Evolutionary conservation across 2,113 vertebrate species (phyloP), one percentile per base, ranked within the genome.

Genomic region (Pangasianodon gigas): DNA sequence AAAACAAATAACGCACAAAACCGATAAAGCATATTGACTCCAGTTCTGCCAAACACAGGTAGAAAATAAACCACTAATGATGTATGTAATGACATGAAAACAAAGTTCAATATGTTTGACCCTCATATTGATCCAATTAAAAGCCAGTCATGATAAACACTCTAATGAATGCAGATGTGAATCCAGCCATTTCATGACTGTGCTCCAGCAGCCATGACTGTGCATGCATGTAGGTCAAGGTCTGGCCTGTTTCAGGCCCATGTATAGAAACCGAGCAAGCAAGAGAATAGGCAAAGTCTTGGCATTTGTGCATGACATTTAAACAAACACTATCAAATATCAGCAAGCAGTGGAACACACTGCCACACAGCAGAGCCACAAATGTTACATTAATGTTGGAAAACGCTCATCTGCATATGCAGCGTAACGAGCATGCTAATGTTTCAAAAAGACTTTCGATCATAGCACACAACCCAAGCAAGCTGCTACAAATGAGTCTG

Each of bases 281-380:
- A 1, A 65, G 71, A 74, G 13, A 85, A 82, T 18, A 67, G 3
- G 51, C 65, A 37, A 52, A 14, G 60, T 71, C 67, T 54, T 81
- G 87, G 77, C 90, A 90, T 81, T 90, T 87, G 81, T 26, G 65
- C 89, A 92, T 92, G 94, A 93, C 94, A 95, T 95, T 94, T 93
- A 93, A 92, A 91, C 90, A 87, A 89, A 95, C 89, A 94, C 91
- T 93, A 94, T 95, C 92, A 95, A 94, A 95, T 91, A 94, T 93
- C 93, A 29, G 58, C 71, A 67, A 93, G 92, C 90, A 86, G 48
- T 46, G 86, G 87, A 89, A 90, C 87, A 84, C 67, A 5, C 90
- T 56, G 81, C 8, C 29, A 14, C 58, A 60, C 62, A 80, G 21
- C 51, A 87, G 92, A 44, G 69, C 82, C 92, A 92, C 75, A 90